phyloP scores from a whole-genome alignment of 2,113 vertebrate genomes.

The Callorhinus ursinus region DNA sequence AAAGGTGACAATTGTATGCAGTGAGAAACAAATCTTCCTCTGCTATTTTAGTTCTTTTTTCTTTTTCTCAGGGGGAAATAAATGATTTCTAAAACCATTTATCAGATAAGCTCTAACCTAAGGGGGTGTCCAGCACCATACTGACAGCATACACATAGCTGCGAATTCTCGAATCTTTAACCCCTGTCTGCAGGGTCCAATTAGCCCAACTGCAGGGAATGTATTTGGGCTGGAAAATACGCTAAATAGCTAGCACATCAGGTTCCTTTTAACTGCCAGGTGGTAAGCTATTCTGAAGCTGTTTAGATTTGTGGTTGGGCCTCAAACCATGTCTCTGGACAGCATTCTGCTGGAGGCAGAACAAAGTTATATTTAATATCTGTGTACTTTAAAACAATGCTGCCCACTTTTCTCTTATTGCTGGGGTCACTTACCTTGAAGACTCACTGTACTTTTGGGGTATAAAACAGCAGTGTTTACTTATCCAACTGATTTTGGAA shows the following conservation, averaged over 20 bases:
- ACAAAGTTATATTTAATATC: slow-evolving; percentile 69
- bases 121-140: background rate
- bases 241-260: slow-evolving; percentile 12
- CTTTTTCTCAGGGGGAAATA: background rate
- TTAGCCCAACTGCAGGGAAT: background rate
- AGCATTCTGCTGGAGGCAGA: slow-evolving; percentile 42
- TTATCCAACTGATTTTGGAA: slow-evolving; percentile 38
- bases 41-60: slow-evolving; percentile 26
- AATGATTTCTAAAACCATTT: slow-evolving; percentile 56
- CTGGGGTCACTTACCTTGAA: background rate
- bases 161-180: background rate
- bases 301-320: slow-evolving; percentile 68
- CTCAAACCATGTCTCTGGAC: slow-evolving; percentile 69
- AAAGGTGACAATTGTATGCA: slow-evolving; percentile 77
- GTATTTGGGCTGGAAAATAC: background rate
- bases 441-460: slow-evolving; percentile 1
- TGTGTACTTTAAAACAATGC: slow-evolving; percentile 56
- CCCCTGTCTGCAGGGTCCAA: background rate
- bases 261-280: slow-evolving; percentile 60
- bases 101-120: slow-evolving; percentile 25
- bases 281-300: slow-evolving; percentile 65
- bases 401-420: slow-evolving; percentile 47
- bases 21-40: slow-evolving; percentile 56
- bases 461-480: slow-evolving; percentile 33
- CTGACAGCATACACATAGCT: background rate